Evolutionary conservation across 2,888 invertebrate species (phyloP).

Genomic region (Disparrhopalites patrizii): DNA sequence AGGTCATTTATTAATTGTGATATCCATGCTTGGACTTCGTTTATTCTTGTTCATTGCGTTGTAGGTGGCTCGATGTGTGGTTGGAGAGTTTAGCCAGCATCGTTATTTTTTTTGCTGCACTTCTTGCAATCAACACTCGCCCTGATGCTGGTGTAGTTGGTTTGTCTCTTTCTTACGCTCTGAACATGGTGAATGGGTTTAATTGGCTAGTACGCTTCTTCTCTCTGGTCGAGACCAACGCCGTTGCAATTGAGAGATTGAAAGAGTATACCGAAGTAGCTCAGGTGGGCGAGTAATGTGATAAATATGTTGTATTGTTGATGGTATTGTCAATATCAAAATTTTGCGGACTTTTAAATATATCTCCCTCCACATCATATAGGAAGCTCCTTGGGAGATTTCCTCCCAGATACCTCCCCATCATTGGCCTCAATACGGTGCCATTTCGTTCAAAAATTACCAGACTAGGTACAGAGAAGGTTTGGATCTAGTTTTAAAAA

Average conservation of each 20-base stretch:
- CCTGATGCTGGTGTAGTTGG: neutral
- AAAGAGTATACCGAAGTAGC: slow-evolving; percentile 88
- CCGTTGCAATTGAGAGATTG: slow-evolving; percentile 90
- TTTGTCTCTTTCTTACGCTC: slow-evolving; percentile 3
- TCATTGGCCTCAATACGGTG: slow-evolving; percentile 78
- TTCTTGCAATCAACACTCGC: neutral
- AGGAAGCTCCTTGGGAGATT: slow-evolving; percentile 76
- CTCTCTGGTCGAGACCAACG: neutral
- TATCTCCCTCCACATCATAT: too few species aligned
- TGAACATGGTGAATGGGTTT: neutral
- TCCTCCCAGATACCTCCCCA: slow-evolving; percentile 59
- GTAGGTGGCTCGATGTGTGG: slow-evolving; percentile 54
- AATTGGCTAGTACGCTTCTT: slow-evolving; percentile 53
- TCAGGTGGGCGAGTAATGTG: slow-evolving; percentile 55
- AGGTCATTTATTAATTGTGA: neutral
- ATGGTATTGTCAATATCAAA: neutral
- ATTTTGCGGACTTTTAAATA: too few species aligned
- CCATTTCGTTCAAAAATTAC: slow-evolving; percentile 73
- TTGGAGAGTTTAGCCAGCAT: slow-evolving; percentile 53
- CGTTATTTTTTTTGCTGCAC: slow-evolving; percentile 3
- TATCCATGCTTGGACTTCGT: neutral
- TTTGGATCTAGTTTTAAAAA: slow-evolving; percentile 77
- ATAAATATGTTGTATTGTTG: neutral
- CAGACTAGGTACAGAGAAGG: slow-evolving; percentile 83
- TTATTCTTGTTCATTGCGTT: too few species aligned